Evolutionary conservation across 2,797 vertebrate species (phyloP), one percentile per base, ranked within the genome.

Genomic region (Loris lydekkerianus): DNA sequence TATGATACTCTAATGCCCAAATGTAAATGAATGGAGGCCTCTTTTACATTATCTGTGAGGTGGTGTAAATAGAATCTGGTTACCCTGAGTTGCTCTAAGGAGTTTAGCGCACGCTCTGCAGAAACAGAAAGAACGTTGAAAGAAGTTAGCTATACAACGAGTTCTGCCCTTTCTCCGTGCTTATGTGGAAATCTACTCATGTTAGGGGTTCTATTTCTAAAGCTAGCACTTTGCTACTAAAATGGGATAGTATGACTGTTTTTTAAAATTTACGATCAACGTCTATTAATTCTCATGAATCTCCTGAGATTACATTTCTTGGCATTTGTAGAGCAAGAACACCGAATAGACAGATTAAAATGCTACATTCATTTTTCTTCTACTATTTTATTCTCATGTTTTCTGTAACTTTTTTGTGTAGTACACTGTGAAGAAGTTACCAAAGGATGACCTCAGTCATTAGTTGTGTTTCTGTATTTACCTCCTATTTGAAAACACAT

Each of bases 231-330:
- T 93, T 92, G 43, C 56, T 87, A 58, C 37, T 81, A 67, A 89
- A 89, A 69, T 67, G 27, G 13, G 29, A 70, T 69, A 81, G 81
- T 63, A 80, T 7, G 37, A 65, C 43, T 34, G 29, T 27, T 85
- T n/a, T 86, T 89, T 29, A 90, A 82, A 86, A 65, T 75, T 95
- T 90, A 61, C 96, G 34, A 56, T 49, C 17, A 34, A 87, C 75
- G 15, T 1, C 31, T 95, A 9, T 65, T 46, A 37, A 40, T 91
- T 92, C 46, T 90, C 53, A 27, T 10, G 27, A 77, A 23, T 65
- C 63, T 83, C 86, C 89, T 83, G n/a, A 89, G 40, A 43, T 92
- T 63, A 67, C 7, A 96, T 95, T 93, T 82, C 46, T 82, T 91
- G 77, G 31, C 13, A 70, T 77, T 81, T 95, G 82, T 61, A 65